Conservation (phyloP, 2,797 vertebrate genomes). For the Pygocentrus nattereri region DNA sequence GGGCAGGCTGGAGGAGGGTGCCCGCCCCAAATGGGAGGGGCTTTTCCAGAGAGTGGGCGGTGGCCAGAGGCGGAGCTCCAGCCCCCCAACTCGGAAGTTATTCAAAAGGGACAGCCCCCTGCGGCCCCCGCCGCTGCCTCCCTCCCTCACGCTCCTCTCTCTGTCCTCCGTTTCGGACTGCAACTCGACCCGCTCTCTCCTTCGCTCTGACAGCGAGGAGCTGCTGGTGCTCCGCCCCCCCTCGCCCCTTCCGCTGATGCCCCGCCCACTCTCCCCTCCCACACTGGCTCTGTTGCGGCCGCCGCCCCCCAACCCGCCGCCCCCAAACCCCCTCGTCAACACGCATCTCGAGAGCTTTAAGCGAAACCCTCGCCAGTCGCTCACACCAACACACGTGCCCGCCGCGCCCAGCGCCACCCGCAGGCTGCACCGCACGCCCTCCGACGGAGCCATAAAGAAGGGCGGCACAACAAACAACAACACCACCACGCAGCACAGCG, state of each 20-base stretch:
- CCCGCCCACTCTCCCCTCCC: constrained; percentile 75
- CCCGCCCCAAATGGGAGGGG: constrained; percentile 86
- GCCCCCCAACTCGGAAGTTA: constrained; percentile 89
- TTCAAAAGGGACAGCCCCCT: constrained; percentile 86
- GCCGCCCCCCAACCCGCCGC: constrained; percentile 82
- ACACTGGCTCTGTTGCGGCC: constrained; percentile 67
- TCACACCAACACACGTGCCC: constrained; percentile 94
- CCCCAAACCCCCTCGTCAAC: constrained; percentile 91
- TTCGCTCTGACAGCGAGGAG: constrained; percentile 93
- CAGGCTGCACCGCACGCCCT: constrained; percentile 89
- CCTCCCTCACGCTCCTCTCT: constrained; percentile 90
- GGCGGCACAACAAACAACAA: constrained; percentile 59
- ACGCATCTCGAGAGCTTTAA: constrained; percentile 95
- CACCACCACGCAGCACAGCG: constrained; percentile 34
- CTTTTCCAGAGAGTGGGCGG: constrained; percentile 86
- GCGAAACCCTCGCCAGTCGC: constrained; percentile 91
- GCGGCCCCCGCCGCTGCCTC: constrained; percentile 67
- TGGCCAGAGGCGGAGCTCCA: constrained; percentile 85
- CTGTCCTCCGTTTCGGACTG: constrained; percentile 94
- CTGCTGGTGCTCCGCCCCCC: constrained; percentile 84
- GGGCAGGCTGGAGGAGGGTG: constrained; percentile 85
- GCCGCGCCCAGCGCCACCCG: constrained; percentile 77
- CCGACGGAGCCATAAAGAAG: constrained; percentile 93
- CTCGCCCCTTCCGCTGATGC: constrained; percentile 74
- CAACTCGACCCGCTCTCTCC: constrained; percentile 93